Conservation (phyloP, 2,888 invertebrate species). For the Merodon equestris region DNA sequence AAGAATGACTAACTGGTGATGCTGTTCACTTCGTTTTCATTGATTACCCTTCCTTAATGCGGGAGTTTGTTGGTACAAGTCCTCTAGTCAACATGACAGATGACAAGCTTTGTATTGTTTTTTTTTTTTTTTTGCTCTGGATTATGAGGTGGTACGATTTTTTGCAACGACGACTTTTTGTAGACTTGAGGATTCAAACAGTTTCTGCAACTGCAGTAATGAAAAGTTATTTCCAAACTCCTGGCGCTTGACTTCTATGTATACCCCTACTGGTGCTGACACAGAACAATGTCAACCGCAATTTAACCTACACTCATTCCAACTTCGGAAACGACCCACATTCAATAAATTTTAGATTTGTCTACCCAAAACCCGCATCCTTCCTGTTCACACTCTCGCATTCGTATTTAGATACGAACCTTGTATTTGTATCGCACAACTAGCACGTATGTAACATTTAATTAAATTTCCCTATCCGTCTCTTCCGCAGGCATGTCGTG, state of each 20-base stretch:
- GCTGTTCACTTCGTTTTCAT: slow-evolving; percentile 4
- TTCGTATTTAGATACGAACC: background rate
- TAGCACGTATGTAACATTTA: slow-evolving; percentile 32
- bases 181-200: too few species aligned
- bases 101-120: background rate
- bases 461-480: slow-evolving; percentile 53
- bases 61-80: slow-evolving; percentile 12
- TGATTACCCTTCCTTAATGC: slow-evolving; percentile 32
- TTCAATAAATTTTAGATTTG: slow-evolving; percentile 14
- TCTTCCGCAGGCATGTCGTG: slow-evolving; percentile 22
- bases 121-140: background rate
- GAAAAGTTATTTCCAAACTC: too few species aligned
- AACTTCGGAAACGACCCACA: slow-evolving; percentile 15
- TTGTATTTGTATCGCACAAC: too few species aligned
- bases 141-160: too few species aligned
- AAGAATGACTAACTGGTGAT: slow-evolving; percentile 37
- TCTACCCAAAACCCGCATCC: slow-evolving; percentile 25
- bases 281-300: slow-evolving; percentile 6
- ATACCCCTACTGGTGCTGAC: too few species aligned
- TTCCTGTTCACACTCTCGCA: background rate
- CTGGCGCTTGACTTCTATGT: too few species aligned
- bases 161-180: too few species aligned
- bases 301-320: background rate
- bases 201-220: too few species aligned
- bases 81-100: slow-evolving; percentile 4